Conservation (phyloP, 37 sponge, comb jelly and placozoan genomes). For the Hormiphora californensis region DNA sequence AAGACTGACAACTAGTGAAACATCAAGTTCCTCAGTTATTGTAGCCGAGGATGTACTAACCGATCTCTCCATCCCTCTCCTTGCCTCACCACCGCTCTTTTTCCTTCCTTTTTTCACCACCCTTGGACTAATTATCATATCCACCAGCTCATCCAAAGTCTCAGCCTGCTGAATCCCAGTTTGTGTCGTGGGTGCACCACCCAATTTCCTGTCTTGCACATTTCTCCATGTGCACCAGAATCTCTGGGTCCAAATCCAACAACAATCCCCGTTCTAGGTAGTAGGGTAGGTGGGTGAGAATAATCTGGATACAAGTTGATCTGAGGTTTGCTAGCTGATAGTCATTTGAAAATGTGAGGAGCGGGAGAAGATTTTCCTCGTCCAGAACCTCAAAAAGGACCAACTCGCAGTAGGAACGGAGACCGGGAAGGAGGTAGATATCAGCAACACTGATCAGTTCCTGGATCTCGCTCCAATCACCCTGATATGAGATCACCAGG, state of each 20-base stretch:
- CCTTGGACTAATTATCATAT: background rate
- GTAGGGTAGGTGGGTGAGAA: slow-evolving; percentile 67
- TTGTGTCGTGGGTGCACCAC: no score
- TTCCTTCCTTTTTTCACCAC: no score
- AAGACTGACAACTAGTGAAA: no score
- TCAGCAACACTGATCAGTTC: no score
- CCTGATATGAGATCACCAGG: no score
- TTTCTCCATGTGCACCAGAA: background rate
- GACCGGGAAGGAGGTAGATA: background rate
- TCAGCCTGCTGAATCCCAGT: no score
- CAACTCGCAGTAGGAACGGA: slow-evolving; percentile 11
- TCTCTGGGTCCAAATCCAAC: background rate
- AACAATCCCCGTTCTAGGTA: slow-evolving; percentile 64
- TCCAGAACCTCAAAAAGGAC: background rate
- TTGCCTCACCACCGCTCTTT: no score
- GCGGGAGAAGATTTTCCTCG: background rate
- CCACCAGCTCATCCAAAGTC: background rate
- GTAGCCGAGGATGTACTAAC: no score
- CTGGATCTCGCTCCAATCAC: no score
- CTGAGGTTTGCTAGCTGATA: slow-evolving; percentile 69
- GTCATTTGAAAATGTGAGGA: slow-evolving; percentile 20
- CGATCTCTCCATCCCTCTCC: no score
- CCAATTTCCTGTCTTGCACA: no score
- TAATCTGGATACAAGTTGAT: slow-evolving; percentile 66
- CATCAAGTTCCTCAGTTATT: no score